Conservation (phyloP, 2,797 vertebrate genomes). For the Argya squamiceps region DNA sequence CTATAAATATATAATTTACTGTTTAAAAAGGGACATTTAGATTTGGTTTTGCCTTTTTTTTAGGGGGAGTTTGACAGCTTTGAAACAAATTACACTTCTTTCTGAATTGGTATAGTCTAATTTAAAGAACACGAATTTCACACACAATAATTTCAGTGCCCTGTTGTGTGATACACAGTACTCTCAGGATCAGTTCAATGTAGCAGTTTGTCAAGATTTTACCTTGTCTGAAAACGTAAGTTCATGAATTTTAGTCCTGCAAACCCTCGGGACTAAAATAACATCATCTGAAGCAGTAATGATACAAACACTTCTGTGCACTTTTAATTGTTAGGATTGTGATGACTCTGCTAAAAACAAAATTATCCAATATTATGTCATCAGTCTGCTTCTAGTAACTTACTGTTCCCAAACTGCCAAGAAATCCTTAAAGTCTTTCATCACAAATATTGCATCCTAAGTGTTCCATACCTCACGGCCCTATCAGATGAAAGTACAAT, state of each 20-base stretch:
- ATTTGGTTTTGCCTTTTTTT: background rate
- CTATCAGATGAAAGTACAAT: background rate
- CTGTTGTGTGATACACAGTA: background rate
- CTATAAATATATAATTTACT: slow-evolving; percentile 17
- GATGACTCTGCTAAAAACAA: background rate
- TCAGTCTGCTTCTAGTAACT: background rate
- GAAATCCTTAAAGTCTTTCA: background rate
- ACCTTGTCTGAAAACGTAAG: background rate
- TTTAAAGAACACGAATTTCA: background rate
- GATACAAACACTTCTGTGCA: background rate
- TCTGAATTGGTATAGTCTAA: background rate
- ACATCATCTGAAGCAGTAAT: background rate
- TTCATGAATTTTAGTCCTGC: background rate
- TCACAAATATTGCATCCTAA: background rate
- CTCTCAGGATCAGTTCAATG: background rate
- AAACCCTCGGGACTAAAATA: background rate
- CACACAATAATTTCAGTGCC: background rate
- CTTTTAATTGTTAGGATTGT: background rate
- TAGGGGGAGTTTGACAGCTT: background rate
- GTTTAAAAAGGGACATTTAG: background rate
- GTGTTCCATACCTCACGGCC: background rate
- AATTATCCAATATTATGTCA: background rate
- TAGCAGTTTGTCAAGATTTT: background rate
- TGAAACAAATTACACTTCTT: background rate
- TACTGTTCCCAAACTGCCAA: background rate